Conservation (phyloP, 2,113 vertebrate species). For the Lycaon pictus region DNA sequence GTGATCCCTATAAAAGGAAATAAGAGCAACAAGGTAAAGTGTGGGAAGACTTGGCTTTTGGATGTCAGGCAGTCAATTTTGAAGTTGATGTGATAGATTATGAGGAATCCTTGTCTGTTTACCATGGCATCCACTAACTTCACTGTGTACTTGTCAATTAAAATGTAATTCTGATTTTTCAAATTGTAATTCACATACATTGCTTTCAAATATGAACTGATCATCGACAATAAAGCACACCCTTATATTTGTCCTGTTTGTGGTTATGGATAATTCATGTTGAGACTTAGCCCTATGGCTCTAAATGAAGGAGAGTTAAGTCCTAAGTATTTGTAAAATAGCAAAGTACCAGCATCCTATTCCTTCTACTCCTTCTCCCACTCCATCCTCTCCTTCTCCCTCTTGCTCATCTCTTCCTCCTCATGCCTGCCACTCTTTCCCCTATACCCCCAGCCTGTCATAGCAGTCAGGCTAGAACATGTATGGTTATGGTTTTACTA, state of each 20-base stretch:
- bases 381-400: not conserved
- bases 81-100: not conserved
- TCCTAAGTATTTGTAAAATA: not conserved
- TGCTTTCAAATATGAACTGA: not conserved
- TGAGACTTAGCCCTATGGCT: not conserved
- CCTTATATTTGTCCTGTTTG: not conserved
- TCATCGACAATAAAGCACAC: not conserved
- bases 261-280: not conserved
- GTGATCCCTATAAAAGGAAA: not conserved
- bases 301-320: not conserved
- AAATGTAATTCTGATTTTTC: not conserved
- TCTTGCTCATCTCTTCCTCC: not conserved
- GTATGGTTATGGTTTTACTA: not conserved
- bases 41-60: not conserved
- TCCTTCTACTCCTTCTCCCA: not conserved
- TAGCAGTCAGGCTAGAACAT: not conserved
- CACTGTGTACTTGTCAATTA: not conserved
- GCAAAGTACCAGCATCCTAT: not conserved
- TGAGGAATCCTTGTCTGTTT: not conserved
- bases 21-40: not conserved
- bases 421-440: not conserved
- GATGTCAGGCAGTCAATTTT: not conserved
- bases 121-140: not conserved
- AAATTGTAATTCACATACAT: not conserved
- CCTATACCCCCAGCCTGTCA: not conserved